Evolutionary conservation across 2,888 invertebrate species (phyloP), one percentile per base, ranked within the genome.

Genomic region (Anticlea derivata): DNA sequence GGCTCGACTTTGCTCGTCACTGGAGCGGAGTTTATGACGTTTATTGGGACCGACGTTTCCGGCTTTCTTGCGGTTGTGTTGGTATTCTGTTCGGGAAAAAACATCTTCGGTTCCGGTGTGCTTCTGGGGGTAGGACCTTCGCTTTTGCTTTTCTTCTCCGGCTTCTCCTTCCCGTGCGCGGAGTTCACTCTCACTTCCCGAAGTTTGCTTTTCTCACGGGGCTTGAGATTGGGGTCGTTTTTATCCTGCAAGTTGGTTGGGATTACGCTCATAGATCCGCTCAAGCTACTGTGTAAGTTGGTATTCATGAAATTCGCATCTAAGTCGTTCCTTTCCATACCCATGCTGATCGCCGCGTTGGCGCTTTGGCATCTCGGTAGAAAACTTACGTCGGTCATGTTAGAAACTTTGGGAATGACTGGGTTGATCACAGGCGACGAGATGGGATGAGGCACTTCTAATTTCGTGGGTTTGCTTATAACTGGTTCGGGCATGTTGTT

Each of bases 401-500:
- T 85, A 1, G 89, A 84, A 10, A 86, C 78, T 73, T 90, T 89
- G 0, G 89, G 86, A 63, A 89, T 85, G 0, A 85, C 86, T 23
- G 89, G 86, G 55, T 79, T 90, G 47, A 90, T 86, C 7, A 88
- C 87, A 1, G 91, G 91, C 0, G 91, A 91, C 0, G 90, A 83
- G 48, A 90, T 91, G 0, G 91, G 90, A 65, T 88, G 86, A 13
- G 91, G 90, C 22, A 90, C 87, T 77, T 90, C 90, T 46, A 91
- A 57, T 65, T 91, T 91, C 0, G 87, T 86, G 0, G 81, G 74
- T 31, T 62, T 62, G 53, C 84, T 86, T 10, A 86, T 79, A 1
- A 83, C 80, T 12, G 86, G 53, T 10, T 88, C 88, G 0, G 79
- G 58, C 55, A 79, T 73, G 46, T 66, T 80, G 55, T 73, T 80